A percentile compares a stretch with the other conserved stretches of the same genome.
Conservation (phyloP, 2,113 vertebrate species). For the Spea bombifrons region DNA sequence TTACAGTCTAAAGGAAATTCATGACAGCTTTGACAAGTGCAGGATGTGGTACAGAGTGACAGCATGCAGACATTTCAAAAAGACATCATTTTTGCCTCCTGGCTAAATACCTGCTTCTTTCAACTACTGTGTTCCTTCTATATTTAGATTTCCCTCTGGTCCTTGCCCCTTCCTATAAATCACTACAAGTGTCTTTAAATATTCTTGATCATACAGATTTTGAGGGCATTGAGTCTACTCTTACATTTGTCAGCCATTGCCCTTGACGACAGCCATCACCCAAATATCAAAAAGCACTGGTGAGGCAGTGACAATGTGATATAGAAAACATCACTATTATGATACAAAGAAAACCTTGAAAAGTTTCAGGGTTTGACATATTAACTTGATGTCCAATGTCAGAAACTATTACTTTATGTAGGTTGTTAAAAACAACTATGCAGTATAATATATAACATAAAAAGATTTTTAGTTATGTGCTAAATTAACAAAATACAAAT, state of each 20-base stretch:
- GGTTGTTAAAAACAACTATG: too few species aligned
- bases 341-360: background rate
- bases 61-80: constrained; percentile 41
- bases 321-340: background rate
- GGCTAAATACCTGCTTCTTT: constrained; percentile 41
- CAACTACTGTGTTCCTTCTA: constrained; percentile 22
- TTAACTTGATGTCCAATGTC: background rate
- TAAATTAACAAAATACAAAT: too few species aligned
- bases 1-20: constrained; percentile 14
- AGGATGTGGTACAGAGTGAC: constrained; percentile 30
- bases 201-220: constrained; percentile 17
- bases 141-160: constrained; percentile 40
- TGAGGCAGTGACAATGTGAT: background rate
- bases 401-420: background rate
- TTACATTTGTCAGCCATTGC: constrained; percentile 11
- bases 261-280: constrained; percentile 2
- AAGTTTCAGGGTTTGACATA: background rate
- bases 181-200: constrained; percentile 25
- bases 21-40: constrained; percentile 30
- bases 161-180: constrained; percentile 42
- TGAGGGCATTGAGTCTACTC: background rate
- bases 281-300: background rate
- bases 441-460: too few species aligned
- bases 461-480: too few species aligned
- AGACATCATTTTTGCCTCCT: constrained; percentile 35